phyloP scores from a whole-genome alignment of 2,888 invertebrate genomes.

The Blastobasis adustella region DNA sequence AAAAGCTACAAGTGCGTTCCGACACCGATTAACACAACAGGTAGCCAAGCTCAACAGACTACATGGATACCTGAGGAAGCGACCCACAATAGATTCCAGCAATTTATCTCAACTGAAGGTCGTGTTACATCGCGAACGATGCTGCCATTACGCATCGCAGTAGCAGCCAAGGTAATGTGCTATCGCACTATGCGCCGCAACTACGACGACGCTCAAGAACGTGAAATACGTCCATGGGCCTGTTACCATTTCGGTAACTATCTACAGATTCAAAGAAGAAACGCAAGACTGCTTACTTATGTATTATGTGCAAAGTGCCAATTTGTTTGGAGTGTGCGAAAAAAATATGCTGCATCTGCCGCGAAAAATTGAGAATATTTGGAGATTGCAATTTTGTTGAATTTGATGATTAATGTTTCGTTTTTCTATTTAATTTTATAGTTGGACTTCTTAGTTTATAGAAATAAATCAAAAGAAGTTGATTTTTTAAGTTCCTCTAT shows the following conservation, averaged over 20 bases:
- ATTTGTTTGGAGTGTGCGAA: too few species aligned
- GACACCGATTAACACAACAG: neutral
- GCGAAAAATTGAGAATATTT: too few species aligned
- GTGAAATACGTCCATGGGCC: neutral
- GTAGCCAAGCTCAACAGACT: neutral
- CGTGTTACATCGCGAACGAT: neutral
- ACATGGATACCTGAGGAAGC: neutral
- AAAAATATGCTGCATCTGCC: too few species aligned
- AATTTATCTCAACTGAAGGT: neutral
- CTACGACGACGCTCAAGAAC: neutral
- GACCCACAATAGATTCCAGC: neutral
- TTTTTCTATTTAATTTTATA: too few species aligned
- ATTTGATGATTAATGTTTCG: too few species aligned
- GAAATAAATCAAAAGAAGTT: too few species aligned
- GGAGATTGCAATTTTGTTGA: too few species aligned
- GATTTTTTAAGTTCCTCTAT: too few species aligned
- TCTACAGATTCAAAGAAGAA: neutral
- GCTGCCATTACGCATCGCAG: neutral
- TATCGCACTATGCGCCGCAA: neutral
- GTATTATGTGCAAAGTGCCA: too few species aligned
- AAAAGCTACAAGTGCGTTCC: conserved; percentile 2
- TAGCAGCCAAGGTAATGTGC: neutral
- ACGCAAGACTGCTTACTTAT: too few species aligned
- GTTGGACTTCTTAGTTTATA: too few species aligned
- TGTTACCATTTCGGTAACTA: neutral